A percentile compares a stretch with the other conserved stretches of the same genome.
These are phyloP conservation scores for Falco rusticolus DNA, from an alignment of 2,797 vertebrate species.

Conservation along the genomic window DNA sequence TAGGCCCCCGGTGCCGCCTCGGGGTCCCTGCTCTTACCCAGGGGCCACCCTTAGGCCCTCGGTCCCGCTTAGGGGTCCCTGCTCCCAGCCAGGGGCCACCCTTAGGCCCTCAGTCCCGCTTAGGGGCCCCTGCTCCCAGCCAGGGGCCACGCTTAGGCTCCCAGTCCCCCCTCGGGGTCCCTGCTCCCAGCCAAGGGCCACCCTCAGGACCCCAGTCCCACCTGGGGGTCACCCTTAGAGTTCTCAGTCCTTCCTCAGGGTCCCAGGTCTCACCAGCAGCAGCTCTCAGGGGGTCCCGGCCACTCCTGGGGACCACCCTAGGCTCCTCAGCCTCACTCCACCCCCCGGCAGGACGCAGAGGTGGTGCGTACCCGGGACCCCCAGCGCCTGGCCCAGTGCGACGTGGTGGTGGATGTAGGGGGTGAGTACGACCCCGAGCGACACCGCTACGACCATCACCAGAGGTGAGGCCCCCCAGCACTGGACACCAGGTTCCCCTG, in stretches of 20 bases:
- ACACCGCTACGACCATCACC: conserved; percentile 95
- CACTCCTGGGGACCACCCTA: too few relatives aligned
- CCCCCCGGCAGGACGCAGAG: not conserved
- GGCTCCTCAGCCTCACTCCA: not conserved
- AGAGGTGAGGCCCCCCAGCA: conserved; percentile 78
- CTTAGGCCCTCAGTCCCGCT: not conserved
- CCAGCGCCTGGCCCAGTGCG: conserved; percentile 82
- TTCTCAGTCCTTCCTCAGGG: fast-evolving
- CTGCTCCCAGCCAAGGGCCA: too few relatives aligned
- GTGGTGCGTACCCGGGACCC: conserved; percentile 86
- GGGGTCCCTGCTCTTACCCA: too few relatives aligned
- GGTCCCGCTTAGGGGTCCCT: too few relatives aligned
- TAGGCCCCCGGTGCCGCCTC: too few relatives aligned
- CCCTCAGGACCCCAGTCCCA: too few relatives aligned
- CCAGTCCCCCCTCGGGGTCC: too few relatives aligned
- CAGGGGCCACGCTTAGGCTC: too few relatives aligned
- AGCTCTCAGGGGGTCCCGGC: fast-evolving
- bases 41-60: too few relatives aligned
- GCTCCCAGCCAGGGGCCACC: too few relatives aligned
- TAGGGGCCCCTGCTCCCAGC: too few relatives aligned
- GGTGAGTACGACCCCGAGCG: conserved; percentile 87
- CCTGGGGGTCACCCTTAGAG: too few relatives aligned
- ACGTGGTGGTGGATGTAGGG: conserved; percentile 93
- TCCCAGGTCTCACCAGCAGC: not conserved
- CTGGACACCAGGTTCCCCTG: fast-evolving